phyloP scores from a whole-genome alignment of 2,888 invertebrate genomes.

The Aphidius colemani region DNA sequence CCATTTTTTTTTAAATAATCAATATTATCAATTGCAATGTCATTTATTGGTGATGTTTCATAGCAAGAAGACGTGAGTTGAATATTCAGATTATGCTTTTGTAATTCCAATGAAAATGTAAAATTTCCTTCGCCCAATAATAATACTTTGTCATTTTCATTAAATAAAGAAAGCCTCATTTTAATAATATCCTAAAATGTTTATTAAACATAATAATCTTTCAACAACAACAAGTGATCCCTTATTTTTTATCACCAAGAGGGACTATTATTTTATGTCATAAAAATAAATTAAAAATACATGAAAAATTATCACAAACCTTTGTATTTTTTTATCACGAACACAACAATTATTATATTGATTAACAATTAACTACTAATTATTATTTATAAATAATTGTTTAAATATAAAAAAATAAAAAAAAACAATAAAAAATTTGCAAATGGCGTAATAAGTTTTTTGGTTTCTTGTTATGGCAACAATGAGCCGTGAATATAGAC shows the following conservation, averaged over 20 bases:
- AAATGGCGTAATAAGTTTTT: slow-evolving; percentile 5
- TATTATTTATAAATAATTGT: background rate
- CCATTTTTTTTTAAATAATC: slow-evolving; percentile 48
- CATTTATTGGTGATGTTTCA: slow-evolving; percentile 49
- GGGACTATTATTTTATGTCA: background rate
- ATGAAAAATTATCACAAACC: background rate
- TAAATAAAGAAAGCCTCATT: slow-evolving; percentile 48
- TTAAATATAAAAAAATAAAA: background rate
- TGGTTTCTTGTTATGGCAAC: too few species aligned
- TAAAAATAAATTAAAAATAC: background rate
- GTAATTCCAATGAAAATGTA: slow-evolving; percentile 61
- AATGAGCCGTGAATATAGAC: too few species aligned
- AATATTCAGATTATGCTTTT: slow-evolving; percentile 45
- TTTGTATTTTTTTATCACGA: background rate
- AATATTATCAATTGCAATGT: slow-evolving; percentile 49
- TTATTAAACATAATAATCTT: too few species aligned
- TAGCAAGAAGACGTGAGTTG: slow-evolving; percentile 58
- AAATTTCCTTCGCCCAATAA: slow-evolving; percentile 66
- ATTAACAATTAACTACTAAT: too few species aligned
- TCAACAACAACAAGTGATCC: background rate
- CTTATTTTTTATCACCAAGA: background rate
- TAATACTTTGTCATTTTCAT: slow-evolving; percentile 52
- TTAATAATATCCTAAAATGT: background rate
- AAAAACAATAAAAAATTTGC: background rate
- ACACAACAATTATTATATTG: background rate